These are phyloP conservation scores for Hybognathus amarus DNA, from an alignment of 2,797 vertebrate species.

Conservation along the genomic window DNA sequence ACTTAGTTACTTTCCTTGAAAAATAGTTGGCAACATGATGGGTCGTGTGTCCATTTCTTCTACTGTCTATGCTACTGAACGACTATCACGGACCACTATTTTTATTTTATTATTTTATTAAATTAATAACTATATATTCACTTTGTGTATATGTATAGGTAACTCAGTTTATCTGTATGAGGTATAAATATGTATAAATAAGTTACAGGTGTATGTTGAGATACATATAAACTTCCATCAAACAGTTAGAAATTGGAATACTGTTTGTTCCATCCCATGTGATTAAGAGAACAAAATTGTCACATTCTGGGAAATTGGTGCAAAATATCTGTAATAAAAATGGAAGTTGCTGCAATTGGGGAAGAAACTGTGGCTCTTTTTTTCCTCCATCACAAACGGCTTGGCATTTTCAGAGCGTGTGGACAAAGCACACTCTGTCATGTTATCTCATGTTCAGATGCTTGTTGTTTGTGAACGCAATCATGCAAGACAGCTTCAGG, in stretches of 20 bases:
- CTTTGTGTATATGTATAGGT: too few relatives aligned
- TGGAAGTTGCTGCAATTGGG: background rate
- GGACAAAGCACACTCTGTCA: too few relatives aligned
- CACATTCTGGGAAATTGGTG: background rate
- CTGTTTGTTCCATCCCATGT: background rate
- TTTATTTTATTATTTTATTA: background rate
- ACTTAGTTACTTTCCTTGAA: too few relatives aligned
- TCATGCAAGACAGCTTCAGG: background rate
- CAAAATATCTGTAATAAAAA: too few relatives aligned
- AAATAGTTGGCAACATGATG: too few relatives aligned
- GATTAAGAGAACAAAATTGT: background rate
- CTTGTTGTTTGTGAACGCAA: too few relatives aligned
- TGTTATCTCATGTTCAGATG: too few relatives aligned
- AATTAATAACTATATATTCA: too few relatives aligned
- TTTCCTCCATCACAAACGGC: background rate
- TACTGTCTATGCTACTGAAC: background rate
- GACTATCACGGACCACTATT: background rate
- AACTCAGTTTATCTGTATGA: too few relatives aligned
- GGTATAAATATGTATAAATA: too few relatives aligned
- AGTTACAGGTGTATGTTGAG: background rate
- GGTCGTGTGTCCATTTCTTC: too few relatives aligned
- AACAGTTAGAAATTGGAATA: background rate
- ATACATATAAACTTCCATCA: background rate
- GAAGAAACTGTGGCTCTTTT: background rate
- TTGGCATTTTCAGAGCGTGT: too few relatives aligned